phyloP scores from a whole-genome alignment of 2,113 vertebrate species.

The Sander lucioperca region DNA sequence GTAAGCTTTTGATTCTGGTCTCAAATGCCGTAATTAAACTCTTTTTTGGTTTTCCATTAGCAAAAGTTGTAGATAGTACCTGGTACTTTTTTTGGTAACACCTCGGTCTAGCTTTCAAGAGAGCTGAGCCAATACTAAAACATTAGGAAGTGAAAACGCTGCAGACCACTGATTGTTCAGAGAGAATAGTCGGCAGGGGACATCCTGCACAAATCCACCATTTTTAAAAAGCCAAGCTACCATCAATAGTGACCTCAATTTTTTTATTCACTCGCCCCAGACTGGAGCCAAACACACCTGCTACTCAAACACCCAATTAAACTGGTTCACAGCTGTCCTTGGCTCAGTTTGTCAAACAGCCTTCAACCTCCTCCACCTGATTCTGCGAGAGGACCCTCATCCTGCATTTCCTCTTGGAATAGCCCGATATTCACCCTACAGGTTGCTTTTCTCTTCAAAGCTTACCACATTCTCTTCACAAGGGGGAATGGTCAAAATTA shows the following conservation, averaged over 20 bases:
- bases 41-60: no score
- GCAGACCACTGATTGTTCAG: no score
- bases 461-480: constrained; percentile 19
- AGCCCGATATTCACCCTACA: neutral
- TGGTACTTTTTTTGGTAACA: no score
- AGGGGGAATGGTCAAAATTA: constrained; percentile 5
- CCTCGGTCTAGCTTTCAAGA: no score
- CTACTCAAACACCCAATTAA: constrained; percentile 30
- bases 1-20: neutral
- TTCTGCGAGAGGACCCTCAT: constrained; percentile 5
- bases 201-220: no score
- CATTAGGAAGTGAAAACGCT: no score
- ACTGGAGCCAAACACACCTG: constrained; percentile 29
- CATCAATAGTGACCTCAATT: no score
- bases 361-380: constrained; percentile 29
- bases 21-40: neutral
- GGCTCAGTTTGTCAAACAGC: neutral
- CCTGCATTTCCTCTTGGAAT: constrained; percentile 22
- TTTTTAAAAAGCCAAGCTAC: no score
- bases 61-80: no score
- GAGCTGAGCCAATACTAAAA: no score
- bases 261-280: no score
- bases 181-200: no score
- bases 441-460: constrained; percentile 53
- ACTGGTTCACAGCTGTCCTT: neutral